These are phyloP conservation scores for Heliocidaris erythrogramma DNA, from an alignment of 35 echinoderm and acorn worm genomes.

Conservation along the genomic window DNA sequence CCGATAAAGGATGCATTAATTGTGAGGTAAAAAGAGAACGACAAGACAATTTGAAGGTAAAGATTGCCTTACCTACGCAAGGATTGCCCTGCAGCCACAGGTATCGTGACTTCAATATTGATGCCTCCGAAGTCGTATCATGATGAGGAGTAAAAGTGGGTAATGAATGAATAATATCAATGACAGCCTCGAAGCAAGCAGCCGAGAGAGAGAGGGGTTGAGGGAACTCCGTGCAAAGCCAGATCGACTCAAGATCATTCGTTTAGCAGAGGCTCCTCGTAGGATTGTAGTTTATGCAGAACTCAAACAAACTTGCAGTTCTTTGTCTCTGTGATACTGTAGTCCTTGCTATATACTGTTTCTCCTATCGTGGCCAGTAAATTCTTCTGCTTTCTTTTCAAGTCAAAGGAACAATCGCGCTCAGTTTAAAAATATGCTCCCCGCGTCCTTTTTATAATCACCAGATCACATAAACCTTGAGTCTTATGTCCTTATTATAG, in stretches of 20 bases:
- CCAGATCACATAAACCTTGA: neutral
- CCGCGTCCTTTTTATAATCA: neutral
- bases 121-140: neutral
- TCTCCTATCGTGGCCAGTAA: neutral
- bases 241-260: slow-evolving; percentile 9
- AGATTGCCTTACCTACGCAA: neutral
- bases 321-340: neutral
- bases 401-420: neutral
- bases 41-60: neutral
- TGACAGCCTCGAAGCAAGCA: neutral
- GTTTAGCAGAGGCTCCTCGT: neutral
- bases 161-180: slow-evolving; percentile 13
- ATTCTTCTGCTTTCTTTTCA: neutral
- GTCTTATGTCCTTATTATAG: neutral
- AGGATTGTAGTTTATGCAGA: neutral
- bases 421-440: neutral
- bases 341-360: neutral
- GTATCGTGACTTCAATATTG: slow-evolving; percentile 17
- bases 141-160: neutral
- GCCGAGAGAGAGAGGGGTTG: neutral
- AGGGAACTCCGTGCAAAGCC: neutral
- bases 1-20: neutral
- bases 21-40: slow-evolving; percentile 1
- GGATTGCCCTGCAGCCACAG: neutral
- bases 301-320: neutral